Conservation (phyloP, 2,888 invertebrate species). For the Cephus sareptanus region DNA sequence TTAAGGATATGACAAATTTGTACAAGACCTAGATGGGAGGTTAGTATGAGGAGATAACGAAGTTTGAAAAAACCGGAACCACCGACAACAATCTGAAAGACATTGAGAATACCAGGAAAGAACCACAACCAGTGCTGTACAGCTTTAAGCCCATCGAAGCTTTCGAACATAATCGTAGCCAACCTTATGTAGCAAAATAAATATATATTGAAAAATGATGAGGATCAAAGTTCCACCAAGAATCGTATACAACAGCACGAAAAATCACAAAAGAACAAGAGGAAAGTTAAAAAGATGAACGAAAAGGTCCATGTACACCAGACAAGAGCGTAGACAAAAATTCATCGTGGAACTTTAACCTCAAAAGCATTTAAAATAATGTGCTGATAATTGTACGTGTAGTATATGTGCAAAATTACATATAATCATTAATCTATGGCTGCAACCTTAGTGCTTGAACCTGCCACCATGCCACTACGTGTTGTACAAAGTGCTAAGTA, state of each 20-base stretch:
- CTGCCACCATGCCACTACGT: slow-evolving; percentile 62
- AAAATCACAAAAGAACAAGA: neutral
- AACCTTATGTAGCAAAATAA: slow-evolving; percentile 15
- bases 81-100: slow-evolving; percentile 59
- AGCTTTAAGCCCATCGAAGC: slow-evolving; percentile 61
- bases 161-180: slow-evolving; percentile 18
- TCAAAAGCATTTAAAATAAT: neutral
- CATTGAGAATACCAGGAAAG: slow-evolving; percentile 45
- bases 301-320: neutral
- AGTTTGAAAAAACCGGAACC: slow-evolving; percentile 47
- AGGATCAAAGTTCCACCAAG: slow-evolving; percentile 13
- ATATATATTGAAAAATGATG: neutral
- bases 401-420: neutral
- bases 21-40: slow-evolving; percentile 38
- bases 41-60: slow-evolving; percentile 36
- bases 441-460: slow-evolving; percentile 55
- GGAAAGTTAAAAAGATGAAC: neutral
- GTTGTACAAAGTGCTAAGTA: neutral
- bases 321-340: neutral
- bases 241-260: neutral
- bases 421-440: slow-evolving; percentile 20
- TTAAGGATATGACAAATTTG: slow-evolving; percentile 30
- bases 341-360: neutral
- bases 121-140: slow-evolving; percentile 62
- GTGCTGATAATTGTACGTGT: neutral